A percentile compares a stretch with the other conserved stretches of the same genome.
phyloP scores from a whole-genome alignment of 2,797 vertebrate species.

The Pipistrellus pygmaeus region DNA sequence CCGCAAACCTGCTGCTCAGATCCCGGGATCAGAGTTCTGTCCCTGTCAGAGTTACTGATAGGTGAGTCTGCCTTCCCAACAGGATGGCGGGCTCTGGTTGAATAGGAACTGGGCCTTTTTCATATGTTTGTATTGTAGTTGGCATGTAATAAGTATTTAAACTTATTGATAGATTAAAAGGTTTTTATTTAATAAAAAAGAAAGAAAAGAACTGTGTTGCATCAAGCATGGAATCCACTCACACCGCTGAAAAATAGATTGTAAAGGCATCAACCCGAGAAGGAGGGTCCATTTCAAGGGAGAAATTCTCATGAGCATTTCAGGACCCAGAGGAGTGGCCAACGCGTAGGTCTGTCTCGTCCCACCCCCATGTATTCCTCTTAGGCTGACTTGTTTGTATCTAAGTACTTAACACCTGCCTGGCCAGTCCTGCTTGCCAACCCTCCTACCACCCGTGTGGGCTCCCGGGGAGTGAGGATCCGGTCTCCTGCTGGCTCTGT shows the following conservation, averaged over 20 bases:
- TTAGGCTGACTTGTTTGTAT: background rate
- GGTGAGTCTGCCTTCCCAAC: background rate
- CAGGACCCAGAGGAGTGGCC: background rate
- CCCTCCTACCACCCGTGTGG: accelerated
- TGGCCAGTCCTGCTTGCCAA: background rate
- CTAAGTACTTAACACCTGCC: background rate
- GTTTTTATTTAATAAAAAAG: background rate
- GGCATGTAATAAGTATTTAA: background rate
- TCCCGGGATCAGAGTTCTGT: background rate
- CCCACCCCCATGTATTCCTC: background rate
- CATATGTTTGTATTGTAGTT: background rate
- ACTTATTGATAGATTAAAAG: slow-evolving; percentile 43
- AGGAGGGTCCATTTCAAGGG: background rate
- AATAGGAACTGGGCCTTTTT: background rate
- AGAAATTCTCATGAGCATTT: background rate
- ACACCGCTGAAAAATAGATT: background rate
- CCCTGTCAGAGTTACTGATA: background rate
- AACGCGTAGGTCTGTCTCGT: background rate
- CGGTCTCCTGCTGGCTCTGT: background rate
- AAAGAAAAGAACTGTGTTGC: background rate
- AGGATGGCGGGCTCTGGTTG: background rate
- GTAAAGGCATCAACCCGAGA: background rate
- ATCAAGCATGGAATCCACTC: background rate
- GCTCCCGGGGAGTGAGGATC: background rate
- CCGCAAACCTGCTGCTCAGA: background rate